A percentile compares a stretch with the other conserved stretches of the same genome.
These are phyloP conservation scores for Cyanocitta stelleri DNA, from an alignment of 2,113 vertebrate genomes.

Conservation along the genomic window DNA sequence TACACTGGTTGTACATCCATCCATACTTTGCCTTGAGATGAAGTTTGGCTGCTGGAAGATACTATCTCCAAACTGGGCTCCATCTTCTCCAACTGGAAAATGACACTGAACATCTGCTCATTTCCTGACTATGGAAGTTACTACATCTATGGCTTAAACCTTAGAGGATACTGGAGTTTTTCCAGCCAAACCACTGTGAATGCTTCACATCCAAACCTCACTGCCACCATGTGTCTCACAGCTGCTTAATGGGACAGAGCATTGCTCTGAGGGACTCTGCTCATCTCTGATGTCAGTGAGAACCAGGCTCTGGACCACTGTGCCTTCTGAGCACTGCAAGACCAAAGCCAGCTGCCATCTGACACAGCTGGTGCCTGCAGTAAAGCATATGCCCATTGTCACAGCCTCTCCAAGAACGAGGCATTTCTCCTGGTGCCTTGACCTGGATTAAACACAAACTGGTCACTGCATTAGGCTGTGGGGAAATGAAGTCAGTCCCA, in stretches of 20 bases:
- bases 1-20: too few relatives aligned
- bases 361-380: not conserved
- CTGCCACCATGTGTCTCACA: not conserved
- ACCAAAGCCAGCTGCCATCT: not conserved
- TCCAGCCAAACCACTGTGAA: not conserved
- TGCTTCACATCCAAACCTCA: not conserved
- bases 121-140: not conserved
- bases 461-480: not conserved
- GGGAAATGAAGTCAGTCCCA: not conserved
- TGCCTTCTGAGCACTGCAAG: not conserved
- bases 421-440: not conserved
- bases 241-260: not conserved
- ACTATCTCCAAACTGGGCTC: not conserved
- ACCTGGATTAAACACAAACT: not conserved
- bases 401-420: fast-evolving
- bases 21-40: not conserved
- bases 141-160: not conserved
- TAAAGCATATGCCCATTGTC: not conserved
- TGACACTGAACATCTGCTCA: not conserved
- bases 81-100: not conserved
- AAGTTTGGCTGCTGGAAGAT: not conserved
- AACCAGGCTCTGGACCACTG: not conserved
- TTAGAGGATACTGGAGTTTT: not conserved
- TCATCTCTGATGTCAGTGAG: not conserved
- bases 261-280: not conserved